phyloP scores from a whole-genome alignment of 2,888 invertebrate species.

The Drymonia ruficornis region DNA sequence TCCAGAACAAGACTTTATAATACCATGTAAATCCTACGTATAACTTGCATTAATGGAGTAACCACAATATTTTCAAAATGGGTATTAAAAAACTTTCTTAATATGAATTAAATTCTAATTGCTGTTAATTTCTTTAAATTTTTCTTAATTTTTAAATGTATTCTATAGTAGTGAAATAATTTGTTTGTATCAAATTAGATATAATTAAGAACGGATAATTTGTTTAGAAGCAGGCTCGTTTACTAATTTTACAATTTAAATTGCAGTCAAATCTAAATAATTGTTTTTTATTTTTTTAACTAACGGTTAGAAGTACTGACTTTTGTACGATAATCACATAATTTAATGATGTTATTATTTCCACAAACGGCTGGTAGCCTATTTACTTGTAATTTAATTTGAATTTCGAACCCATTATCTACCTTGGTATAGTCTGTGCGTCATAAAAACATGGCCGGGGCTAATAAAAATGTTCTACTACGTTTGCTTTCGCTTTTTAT shows the following conservation, averaged over 20 bases:
- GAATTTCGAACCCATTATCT: slow-evolving; percentile 1
- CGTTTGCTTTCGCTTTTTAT: not conserved
- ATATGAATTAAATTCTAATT: too few species aligned
- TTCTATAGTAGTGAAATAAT: not conserved
- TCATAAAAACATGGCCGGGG: not conserved
- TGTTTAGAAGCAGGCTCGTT: not conserved
- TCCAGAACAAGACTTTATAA: too few species aligned
- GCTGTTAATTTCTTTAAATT: too few species aligned
- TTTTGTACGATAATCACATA: slow-evolving; percentile 2
- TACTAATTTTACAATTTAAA: slow-evolving; percentile 2
- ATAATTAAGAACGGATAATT: not conserved
- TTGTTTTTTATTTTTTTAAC: not conserved
- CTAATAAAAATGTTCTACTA: slow-evolving; percentile 1
- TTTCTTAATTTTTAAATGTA: not conserved
- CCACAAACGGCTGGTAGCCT: not conserved
- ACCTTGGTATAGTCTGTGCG: not conserved
- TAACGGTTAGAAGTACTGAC: not conserved
- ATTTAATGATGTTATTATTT: not conserved
- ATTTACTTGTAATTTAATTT: not conserved
- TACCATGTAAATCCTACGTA: too few species aligned
- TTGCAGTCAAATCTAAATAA: not conserved
- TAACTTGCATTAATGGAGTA: too few species aligned
- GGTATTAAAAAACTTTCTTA: too few species aligned
- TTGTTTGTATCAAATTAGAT: not conserved
- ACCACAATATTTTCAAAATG: too few species aligned